Conservation (phyloP, 2,113 vertebrate genomes). For the Sinocyclocheilus anshuiensis region DNA sequence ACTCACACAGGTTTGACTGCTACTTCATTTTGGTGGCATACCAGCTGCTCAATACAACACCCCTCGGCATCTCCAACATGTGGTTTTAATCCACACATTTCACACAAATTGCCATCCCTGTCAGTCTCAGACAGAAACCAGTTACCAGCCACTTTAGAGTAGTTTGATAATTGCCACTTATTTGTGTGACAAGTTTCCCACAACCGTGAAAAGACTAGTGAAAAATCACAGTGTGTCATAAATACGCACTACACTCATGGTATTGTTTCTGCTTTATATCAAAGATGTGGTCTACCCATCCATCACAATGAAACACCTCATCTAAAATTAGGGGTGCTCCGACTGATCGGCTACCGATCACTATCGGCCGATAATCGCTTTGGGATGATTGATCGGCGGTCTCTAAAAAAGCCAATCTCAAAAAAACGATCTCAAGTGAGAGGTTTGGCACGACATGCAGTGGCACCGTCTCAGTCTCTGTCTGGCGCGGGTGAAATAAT, state of each 20-base stretch:
- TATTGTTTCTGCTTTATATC: neutral
- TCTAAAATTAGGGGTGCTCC: neutral
- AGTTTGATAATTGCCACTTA: conserved; percentile 64
- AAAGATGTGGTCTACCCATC: neutral
- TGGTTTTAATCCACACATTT: conserved; percentile 65
- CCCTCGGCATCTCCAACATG: conserved; percentile 59
- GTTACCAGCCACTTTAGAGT: conserved; percentile 60
- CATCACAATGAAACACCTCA: neutral
- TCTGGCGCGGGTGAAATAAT: too few species aligned
- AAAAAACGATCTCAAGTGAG: too few species aligned
- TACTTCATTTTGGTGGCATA: conserved; percentile 35
- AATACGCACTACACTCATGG: neutral
- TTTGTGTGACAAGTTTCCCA: conserved; percentile 58
- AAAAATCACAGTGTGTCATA: neutral
- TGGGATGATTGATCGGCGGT: too few species aligned
- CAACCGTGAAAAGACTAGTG: conserved; percentile 39
- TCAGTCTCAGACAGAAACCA: conserved; percentile 61
- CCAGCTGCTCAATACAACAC: conserved; percentile 57
- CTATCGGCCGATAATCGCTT: too few species aligned
- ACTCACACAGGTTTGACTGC: conserved; percentile 10
- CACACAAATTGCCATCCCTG: conserved; percentile 66
- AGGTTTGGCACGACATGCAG: too few species aligned
- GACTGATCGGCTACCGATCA: too few species aligned
- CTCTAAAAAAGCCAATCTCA: too few species aligned
- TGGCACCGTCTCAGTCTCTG: too few species aligned